Evolutionary conservation across 2,797 vertebrate species (phyloP).

Genomic region (Argentina silus): DNA sequence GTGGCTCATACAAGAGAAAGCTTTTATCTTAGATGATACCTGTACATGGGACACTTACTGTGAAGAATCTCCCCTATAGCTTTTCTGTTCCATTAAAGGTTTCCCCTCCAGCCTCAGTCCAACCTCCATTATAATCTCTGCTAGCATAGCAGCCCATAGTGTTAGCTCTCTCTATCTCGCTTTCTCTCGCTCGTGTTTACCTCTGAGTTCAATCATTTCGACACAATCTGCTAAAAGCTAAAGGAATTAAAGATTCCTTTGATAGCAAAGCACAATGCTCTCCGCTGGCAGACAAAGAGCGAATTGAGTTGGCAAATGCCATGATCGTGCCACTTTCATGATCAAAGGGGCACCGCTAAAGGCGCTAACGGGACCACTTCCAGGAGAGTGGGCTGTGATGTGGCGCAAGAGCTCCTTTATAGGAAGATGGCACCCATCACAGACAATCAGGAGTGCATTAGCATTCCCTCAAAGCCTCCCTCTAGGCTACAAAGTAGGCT

Average conservation of each 20-base stretch:
- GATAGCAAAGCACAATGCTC: constrained; percentile 49
- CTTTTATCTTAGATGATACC: too few relatives aligned
- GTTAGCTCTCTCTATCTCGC: constrained; percentile 18
- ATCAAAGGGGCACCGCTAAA: constrained; percentile 56
- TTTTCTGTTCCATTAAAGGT: neutral
- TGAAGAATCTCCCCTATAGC: neutral
- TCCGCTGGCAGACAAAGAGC: constrained; percentile 64
- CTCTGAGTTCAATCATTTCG: constrained; percentile 59
- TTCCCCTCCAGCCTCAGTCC: neutral
- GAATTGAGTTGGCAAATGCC: constrained; percentile 57
- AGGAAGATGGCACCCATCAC: constrained; percentile 33
- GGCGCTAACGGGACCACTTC: constrained; percentile 40
- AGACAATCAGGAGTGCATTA: constrained; percentile 54
- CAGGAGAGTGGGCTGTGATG: constrained; percentile 55
- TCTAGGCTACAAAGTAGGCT: neutral
- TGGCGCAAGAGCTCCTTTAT: constrained; percentile 50
- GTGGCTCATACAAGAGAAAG: too few relatives aligned
- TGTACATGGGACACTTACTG: neutral
- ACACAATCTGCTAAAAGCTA: constrained; percentile 66
- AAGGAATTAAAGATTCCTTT: constrained; percentile 63
- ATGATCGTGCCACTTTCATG: constrained; percentile 59
- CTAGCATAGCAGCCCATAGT: neutral
- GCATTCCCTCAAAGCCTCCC: constrained; percentile 34
- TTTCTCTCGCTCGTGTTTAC: constrained; percentile 42
- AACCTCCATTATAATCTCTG: neutral